phyloP scores from a whole-genome alignment of 1,140 invertebrate species.

The Drosophila albomicans region DNA sequence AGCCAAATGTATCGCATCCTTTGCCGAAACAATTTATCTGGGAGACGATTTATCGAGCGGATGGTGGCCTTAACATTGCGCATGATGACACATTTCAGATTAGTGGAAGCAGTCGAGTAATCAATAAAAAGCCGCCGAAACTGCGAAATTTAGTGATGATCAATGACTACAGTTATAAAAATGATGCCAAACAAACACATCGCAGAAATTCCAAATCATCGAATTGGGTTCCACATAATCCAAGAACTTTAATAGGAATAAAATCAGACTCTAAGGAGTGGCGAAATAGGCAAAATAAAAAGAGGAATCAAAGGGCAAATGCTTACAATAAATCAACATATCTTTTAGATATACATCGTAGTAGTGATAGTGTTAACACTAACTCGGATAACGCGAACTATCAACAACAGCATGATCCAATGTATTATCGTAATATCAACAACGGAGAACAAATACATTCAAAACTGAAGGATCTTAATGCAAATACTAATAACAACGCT shows the following conservation, averaged over 20 bases:
- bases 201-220: conserved; percentile 5
- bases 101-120: not conserved
- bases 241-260: not conserved
- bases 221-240: not conserved
- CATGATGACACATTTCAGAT: conserved; percentile 53
- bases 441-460: not conserved
- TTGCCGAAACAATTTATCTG: conserved; percentile 89
- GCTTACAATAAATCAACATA: conserved; percentile 75
- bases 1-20: conserved; percentile 90
- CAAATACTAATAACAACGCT: conserved; percentile 45
- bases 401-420: conserved; percentile 52
- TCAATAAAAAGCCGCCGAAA: conserved; percentile 12
- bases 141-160: conserved; percentile 15
- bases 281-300: conserved; percentile 28
- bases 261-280: not conserved
- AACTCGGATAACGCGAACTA: conserved; percentile 39
- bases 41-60: conserved; percentile 89
- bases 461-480: not conserved
- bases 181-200: not conserved
- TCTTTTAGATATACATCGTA: conserved; percentile 79
- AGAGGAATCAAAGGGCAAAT: conserved; percentile 44
- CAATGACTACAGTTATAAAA: conserved; percentile 27
- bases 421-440: conserved; percentile 67
- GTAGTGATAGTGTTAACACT: conserved; percentile 62
- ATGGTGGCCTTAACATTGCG: conserved; percentile 63